A percentile compares a stretch with the other conserved stretches of the same genome.
Evolutionary conservation across 2,797 vertebrate species (phyloP).

Genomic region (Sebastes vulpes): DNA sequence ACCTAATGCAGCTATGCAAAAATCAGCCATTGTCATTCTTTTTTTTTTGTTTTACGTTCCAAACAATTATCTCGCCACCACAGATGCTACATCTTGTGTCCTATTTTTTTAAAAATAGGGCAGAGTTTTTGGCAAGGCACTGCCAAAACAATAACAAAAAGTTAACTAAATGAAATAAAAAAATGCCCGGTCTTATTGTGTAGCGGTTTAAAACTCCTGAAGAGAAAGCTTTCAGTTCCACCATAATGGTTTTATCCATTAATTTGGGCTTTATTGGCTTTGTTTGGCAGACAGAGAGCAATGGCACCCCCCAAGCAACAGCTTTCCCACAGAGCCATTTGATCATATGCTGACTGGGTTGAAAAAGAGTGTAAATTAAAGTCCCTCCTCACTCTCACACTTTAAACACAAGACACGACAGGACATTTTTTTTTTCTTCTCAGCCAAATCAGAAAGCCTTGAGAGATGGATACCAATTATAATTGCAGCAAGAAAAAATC

Average conservation of each 20-base stretch:
- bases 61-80: conserved; percentile 55
- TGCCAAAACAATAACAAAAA: conserved; percentile 40
- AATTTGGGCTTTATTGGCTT: conserved; percentile 76
- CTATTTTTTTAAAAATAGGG: conserved; percentile 43
- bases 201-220: conserved; percentile 42
- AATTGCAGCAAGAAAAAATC: conserved; percentile 41
- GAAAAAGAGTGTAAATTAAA: conserved; percentile 73
- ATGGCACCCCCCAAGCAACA: conserved; percentile 68
- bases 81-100: conserved; percentile 53
- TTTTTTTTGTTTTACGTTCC: neutral
- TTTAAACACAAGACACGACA: conserved; percentile 75
- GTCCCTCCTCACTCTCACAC: conserved; percentile 68
- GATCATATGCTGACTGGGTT: conserved; percentile 74
- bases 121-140: conserved; percentile 29
- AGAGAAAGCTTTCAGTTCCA: conserved; percentile 67
- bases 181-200: conserved; percentile 31
- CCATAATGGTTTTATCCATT: conserved; percentile 76
- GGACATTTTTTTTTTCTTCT: conserved; percentile 65
- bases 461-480: conserved; percentile 64
- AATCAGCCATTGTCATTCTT: conserved; percentile 45
- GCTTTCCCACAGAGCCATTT: conserved; percentile 74
- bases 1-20: conserved; percentile 61
- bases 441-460: conserved; percentile 58
- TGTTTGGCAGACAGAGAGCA: conserved; percentile 64
- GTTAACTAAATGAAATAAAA: conserved; percentile 54